These are phyloP conservation scores for Psilopsiagon aymara DNA, from an alignment of 2,113 vertebrate species.

Conservation along the genomic window DNA sequence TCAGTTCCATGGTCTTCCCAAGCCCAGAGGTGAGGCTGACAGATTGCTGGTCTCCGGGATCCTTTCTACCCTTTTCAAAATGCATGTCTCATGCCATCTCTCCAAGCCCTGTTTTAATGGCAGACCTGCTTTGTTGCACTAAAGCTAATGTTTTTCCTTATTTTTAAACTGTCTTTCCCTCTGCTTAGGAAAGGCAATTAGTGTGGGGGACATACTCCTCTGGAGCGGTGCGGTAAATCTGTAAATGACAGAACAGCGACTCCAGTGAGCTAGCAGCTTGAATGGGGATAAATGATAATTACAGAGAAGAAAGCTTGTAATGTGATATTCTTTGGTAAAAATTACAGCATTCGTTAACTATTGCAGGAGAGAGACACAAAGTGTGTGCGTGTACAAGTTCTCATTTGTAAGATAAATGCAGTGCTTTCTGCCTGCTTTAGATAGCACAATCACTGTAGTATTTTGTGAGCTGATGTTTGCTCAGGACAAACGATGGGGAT, in stretches of 20 bases:
- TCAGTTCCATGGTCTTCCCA: neutral
- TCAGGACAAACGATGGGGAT: neutral
- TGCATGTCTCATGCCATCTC: neutral
- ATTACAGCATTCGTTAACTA: neutral
- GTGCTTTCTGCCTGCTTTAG: neutral
- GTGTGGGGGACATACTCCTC: neutral
- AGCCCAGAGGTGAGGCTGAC: neutral
- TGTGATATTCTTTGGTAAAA: slow-evolving; percentile 28
- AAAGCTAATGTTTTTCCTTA: neutral
- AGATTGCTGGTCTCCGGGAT: neutral
- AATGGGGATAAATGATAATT: slow-evolving; percentile 50
- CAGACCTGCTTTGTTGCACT: neutral
- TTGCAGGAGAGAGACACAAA: neutral
- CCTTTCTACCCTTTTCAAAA: neutral
- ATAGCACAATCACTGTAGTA: neutral
- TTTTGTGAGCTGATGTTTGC: neutral
- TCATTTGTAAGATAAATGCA: neutral
- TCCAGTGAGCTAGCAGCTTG: slow-evolving; percentile 33
- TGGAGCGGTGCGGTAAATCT: slow-evolving; percentile 15
- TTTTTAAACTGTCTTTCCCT: neutral
- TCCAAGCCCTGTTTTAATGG: neutral
- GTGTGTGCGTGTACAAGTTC: neutral
- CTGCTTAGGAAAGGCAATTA: slow-evolving; percentile 6
- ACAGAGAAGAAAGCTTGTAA: slow-evolving; percentile 2
- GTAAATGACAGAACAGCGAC: slow-evolving; percentile 7